Evolutionary conservation across 2,888 invertebrate species (phyloP).

Genomic region (Agriotes lineatus): DNA sequence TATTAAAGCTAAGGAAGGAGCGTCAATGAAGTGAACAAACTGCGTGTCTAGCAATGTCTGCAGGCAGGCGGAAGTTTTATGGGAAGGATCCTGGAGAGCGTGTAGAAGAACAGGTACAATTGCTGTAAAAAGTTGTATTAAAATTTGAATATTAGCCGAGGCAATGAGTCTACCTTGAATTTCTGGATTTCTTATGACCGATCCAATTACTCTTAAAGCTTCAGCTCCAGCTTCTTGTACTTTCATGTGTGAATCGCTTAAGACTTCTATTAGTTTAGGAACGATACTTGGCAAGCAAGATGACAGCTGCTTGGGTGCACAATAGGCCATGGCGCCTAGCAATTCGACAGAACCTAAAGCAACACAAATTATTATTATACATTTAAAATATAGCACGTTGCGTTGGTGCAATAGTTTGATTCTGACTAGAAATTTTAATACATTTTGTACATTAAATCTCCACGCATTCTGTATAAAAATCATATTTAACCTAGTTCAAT

Average conservation of each 20-base stretch:
- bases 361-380: too few species aligned
- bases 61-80: slow-evolving; percentile 93
- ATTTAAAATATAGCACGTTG: too few species aligned
- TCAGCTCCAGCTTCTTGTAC: slow-evolving; percentile 97
- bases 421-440: too few species aligned
- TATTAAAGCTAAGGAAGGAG: slow-evolving; percentile 96
- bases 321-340: slow-evolving; percentile 98
- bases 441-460: too few species aligned
- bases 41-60: slow-evolving; percentile 94
- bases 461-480: too few species aligned
- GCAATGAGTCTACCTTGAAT: slow-evolving; percentile 77
- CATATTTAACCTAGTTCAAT: too few species aligned
- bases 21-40: slow-evolving; percentile 99
- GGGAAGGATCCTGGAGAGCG: slow-evolving; percentile 96
- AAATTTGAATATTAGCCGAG: not conserved
- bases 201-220: slow-evolving; percentile 95
- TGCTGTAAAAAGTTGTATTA: slow-evolving; percentile 66
- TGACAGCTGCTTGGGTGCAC: slow-evolving; percentile 98
- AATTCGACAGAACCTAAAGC: slow-evolving; percentile 89
- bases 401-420: too few species aligned
- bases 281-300: slow-evolving; percentile 98
- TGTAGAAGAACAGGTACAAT: slow-evolving; percentile 89
- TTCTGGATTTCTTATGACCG: slow-evolving; percentile 98
- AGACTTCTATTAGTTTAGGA: slow-evolving; percentile 95
- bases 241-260: slow-evolving; percentile 97